Evolutionary conservation across 2,797 vertebrate genomes (phyloP).

Genomic region (Ctenochaetus hawaiiensis): DNA sequence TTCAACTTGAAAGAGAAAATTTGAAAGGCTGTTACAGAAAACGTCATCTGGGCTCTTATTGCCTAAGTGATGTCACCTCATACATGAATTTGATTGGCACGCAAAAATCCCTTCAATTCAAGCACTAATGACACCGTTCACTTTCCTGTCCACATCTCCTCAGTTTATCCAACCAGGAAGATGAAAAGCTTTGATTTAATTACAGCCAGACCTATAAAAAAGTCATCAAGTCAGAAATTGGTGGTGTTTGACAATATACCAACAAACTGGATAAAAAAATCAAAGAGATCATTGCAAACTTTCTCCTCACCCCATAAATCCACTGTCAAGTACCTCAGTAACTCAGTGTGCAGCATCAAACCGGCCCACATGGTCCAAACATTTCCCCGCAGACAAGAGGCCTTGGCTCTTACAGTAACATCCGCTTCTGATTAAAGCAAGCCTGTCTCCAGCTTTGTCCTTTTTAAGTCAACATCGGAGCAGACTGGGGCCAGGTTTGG

Average conservation of each 20-base stretch:
- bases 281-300: constrained; percentile 19
- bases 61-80: constrained; percentile 6
- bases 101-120: background rate
- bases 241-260: background rate
- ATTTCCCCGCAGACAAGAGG: constrained; percentile 59
- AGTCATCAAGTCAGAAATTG: background rate
- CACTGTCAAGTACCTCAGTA: background rate
- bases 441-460: constrained; percentile 62
- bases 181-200: constrained; percentile 1
- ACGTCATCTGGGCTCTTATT: background rate
- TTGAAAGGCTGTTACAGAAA: background rate
- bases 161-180: background rate
- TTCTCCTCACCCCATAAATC: constrained; percentile 56
- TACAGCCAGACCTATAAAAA: background rate
- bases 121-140: background rate
- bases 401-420: constrained; percentile 67
- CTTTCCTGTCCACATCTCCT: background rate
- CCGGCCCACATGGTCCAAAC: constrained; percentile 57
- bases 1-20: no score
- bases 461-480: constrained; percentile 64
- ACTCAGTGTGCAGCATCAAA: constrained; percentile 23
- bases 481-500: constrained; percentile 53
- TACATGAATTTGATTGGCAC: background rate
- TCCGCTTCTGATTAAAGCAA: constrained; percentile 74
- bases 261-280: constrained; percentile 21